Percentiles rank a stretch among this genome's conserved stretches.
Conservation (phyloP, 2,113 vertebrate genomes). For the Stigmatopora nigra region DNA sequence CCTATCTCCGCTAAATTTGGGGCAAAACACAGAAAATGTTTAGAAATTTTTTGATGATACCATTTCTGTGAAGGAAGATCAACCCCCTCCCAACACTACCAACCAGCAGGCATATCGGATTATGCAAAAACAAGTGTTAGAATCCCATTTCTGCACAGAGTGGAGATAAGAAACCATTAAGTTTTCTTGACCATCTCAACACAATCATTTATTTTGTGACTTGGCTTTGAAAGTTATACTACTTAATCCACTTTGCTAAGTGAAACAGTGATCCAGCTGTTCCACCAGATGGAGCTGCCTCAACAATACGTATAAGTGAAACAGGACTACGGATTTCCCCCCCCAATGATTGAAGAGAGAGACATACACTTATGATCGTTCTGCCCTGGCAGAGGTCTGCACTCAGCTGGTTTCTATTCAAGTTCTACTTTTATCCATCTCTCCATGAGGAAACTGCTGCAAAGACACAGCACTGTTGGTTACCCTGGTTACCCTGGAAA, state of each 20-base stretch:
- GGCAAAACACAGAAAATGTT: constrained; percentile 9
- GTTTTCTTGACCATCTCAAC: not conserved
- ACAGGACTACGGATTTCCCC: not conserved
- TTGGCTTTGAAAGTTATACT: not conserved
- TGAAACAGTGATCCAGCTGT: not conserved
- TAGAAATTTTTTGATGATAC: too few relatives aligned
- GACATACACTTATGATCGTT: not conserved
- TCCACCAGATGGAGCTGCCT: not conserved
- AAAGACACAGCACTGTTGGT: constrained; percentile 16
- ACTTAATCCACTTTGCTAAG: not conserved
- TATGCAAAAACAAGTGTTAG: too few relatives aligned
- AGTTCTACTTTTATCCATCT: not conserved
- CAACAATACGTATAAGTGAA: not conserved
- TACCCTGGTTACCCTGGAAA: constrained; percentile 48
- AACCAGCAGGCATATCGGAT: too few relatives aligned
- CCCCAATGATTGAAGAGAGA: not conserved
- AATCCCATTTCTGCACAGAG: too few relatives aligned
- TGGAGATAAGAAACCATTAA: not conserved
- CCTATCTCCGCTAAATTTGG: constrained; percentile 82
- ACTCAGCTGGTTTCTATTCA: not conserved
- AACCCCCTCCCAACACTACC: too few relatives aligned
- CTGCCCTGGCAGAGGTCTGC: not conserved
- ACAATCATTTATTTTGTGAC: not conserved
- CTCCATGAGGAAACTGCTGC: not conserved
- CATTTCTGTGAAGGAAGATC: too few relatives aligned